Conservation (phyloP, 2,888 invertebrate genomes). For the Trilocha varians region DNA sequence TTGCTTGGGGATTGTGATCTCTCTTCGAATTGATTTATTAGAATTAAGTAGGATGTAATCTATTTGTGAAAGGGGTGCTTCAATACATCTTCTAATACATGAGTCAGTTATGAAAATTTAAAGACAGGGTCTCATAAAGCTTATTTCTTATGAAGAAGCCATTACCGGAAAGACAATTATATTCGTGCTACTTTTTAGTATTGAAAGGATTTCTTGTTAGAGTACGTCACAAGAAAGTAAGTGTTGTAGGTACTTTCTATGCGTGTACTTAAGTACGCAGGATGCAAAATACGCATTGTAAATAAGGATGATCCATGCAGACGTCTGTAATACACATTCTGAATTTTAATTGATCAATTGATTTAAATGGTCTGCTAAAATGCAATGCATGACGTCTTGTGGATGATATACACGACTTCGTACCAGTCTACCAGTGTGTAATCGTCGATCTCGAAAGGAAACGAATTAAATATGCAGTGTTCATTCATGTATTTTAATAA, state of each 20-base stretch:
- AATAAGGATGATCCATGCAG: conserved; percentile 61
- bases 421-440: conserved; percentile 20
- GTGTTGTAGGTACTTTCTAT: conserved; percentile 48
- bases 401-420: conserved; percentile 41
- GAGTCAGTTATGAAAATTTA: too few relatives aligned
- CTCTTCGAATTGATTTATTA: conserved; percentile 45
- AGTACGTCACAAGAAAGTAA: too few relatives aligned
- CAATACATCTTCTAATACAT: background rate
- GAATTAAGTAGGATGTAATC: conserved; percentile 57
- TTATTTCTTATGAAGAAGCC: too few relatives aligned
- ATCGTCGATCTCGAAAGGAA: conserved; percentile 11
- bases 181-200: too few relatives aligned
- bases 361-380: conserved; percentile 55
- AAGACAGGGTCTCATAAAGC: too few relatives aligned
- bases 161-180: too few relatives aligned
- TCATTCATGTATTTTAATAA: conserved; percentile 4
- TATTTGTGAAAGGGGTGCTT: conserved; percentile 44
- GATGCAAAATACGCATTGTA: conserved; percentile 50
- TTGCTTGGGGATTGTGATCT: conserved; percentile 37
- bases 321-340: conserved; percentile 44
- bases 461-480: conserved; percentile 12
- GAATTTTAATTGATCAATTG: conserved; percentile 64
- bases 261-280: conserved; percentile 40
- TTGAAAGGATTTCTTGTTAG: too few relatives aligned
- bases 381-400: conserved; percentile 41